Conservation (phyloP, 2,113 vertebrate genomes). For the Gallinago media region DNA sequence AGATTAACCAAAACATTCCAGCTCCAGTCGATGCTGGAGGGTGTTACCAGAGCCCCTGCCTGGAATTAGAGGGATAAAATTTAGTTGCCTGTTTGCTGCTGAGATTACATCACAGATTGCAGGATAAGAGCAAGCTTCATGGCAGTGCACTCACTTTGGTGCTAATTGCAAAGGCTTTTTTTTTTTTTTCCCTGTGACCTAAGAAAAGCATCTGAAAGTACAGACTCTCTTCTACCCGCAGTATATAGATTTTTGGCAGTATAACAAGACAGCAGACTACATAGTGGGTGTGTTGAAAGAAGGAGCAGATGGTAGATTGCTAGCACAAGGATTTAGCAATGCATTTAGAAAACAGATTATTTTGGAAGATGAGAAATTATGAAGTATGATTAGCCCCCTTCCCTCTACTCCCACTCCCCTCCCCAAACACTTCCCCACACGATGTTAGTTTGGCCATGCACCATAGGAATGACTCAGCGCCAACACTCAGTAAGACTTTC, state of each 20-base stretch:
- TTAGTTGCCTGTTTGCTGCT: conserved; percentile 34
- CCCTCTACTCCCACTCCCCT: conserved; percentile 22
- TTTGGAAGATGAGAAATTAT: conserved; percentile 56
- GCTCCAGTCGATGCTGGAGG: conserved; percentile 34
- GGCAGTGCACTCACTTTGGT: neutral
- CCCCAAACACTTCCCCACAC: conserved; percentile 18
- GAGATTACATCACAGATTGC: conserved; percentile 40
- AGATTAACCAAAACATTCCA: conserved; percentile 66
- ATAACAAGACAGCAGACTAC: conserved; percentile 54
- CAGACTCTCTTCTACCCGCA: neutral
- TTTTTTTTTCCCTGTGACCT: neutral
- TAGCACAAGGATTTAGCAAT: conserved; percentile 58
- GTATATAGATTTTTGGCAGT: conserved; percentile 27
- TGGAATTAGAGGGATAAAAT: conserved; percentile 41
- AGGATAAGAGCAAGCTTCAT: conserved; percentile 13
- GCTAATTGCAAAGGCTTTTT: neutral
- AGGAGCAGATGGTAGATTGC: conserved; percentile 67
- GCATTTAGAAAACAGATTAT: conserved; percentile 65
- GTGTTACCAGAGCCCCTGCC: conserved; percentile 40
- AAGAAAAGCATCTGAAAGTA: conserved; percentile 46
- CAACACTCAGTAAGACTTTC: neutral
- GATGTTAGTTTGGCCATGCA: conserved; percentile 8
- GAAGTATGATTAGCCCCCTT: conserved; percentile 42
- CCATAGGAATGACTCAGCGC: conserved; percentile 35
- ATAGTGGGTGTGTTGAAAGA: conserved; percentile 59